Base-by-base conservation (phyloP, 2,888 invertebrate genomes). In the Orgyia antiqua region DNA sequence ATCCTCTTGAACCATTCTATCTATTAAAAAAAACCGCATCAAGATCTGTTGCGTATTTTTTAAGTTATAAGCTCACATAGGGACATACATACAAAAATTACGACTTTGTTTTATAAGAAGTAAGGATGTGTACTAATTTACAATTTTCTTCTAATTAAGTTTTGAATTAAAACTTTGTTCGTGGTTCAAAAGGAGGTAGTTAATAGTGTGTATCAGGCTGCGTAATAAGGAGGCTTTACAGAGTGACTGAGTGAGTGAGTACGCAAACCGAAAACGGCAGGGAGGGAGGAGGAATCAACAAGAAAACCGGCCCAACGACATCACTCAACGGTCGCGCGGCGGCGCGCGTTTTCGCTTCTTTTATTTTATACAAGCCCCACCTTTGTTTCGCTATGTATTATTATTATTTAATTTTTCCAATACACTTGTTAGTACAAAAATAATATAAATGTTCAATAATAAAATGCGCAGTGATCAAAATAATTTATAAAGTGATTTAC, bases 301-400 rank as follows among this genome's bases (percentile, higher is more conserved):
- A 26, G 42, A 51, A 75, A 86, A 84, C 86, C 79, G 79, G 83
- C 75, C 76, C 73, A 80, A 83, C 84, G 61, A 73, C 83, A 23
- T 10, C 23, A 70, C 71, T 60, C 82, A 84, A 84, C 86, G 84
- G 86, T 79, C 78, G 83, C 65, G 68, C 71, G 51, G 65, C 47
- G 57, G 68, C 70, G 80, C 76, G 76, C 58, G 68, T 71, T 15
- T 15, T 15, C 66, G 68, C 68, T 75, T 72, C 61, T 69, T 77
- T 74, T 75, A 61, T 62, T 63, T 67, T 56, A 19, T 53, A 52
- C 59, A 37, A 49, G 66, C 76, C 77, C 78, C 75, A 74, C 83
- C 84, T 83, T 84, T 82, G 80, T 80, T 74, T 70, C 70, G 62
- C 55, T 65, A 69, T 65, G 63, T 58, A 65, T 67, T 70, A 54